Conservation (phyloP, 2,113 vertebrate species). For the Sus scrofa region T2T-Sscrofa CM000830.6:112345501-112346000, state of each 20-base stretch:
- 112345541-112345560: background rate
- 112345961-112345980: background rate
- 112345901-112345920: background rate
- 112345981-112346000: background rate
- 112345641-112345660: background rate
- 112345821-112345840: background rate
- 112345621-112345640: conserved; percentile 21
- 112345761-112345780: background rate
- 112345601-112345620: background rate
- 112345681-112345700: conserved; percentile 4
- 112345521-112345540: background rate
- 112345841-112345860: conserved; percentile 28
- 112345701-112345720: background rate
- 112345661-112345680: background rate
- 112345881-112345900: conserved; percentile 2
- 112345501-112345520: background rate
- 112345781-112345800: background rate
- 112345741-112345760: background rate
- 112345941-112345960: background rate
- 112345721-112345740: background rate
- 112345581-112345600: background rate
- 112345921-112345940: background rate
- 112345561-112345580: conserved; percentile 3
- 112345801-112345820: conserved; percentile 2
- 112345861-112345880: background rate